Evolutionary conservation across 2,797 vertebrate species (phyloP), one percentile per base, ranked within the genome.

Genomic region (Lagorchestes hirsutus): DNA sequence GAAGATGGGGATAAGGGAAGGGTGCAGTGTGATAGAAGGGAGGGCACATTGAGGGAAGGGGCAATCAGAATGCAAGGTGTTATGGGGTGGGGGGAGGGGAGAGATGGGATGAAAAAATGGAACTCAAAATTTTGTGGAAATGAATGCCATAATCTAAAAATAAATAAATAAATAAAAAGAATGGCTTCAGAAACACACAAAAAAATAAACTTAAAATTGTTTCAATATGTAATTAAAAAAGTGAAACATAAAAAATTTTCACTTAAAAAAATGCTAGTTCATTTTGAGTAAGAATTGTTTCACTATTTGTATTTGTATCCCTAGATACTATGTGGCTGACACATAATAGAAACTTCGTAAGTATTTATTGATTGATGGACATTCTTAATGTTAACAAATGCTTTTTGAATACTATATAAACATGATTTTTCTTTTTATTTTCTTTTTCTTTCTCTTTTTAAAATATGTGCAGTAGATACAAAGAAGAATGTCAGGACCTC

Each of bases 371-470:
- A 82, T 82, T 40, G 6, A 82, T 22, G 34, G 59, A 67, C n/a
- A n/a, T 14, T n/a, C 59, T 67, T 67, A 16, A 34, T 67, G 55
- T 92, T 54, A 90, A 74, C 90, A 16, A 82, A 92, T 59, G 55
- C 94, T 96, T 96, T 28, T 92, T 82, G 92, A 95, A 74, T 91
- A 96, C 95, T 95, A 92, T 97, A 55, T 55, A 90, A 62, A 91
- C 74, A 93, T 94, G 52, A 96, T 58, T 12, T 91, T 95, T 93
- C 62, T 55, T 91, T 92, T 5, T 28, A 95, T 97, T 97, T 97
- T 9, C 1, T 31, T 62, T 67, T 34, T 34, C 29, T 59, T 59
- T 59, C 11, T 59, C 9, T 92, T 6, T 28, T 96, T 97, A 97
- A 97, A 96, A 31, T 34, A 62, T 8, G 18, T 74, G 40, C 18